These are phyloP conservation scores for Alitta virens DNA, from an alignment of 2,888 invertebrate species.

Conservation along the genomic window DNA sequence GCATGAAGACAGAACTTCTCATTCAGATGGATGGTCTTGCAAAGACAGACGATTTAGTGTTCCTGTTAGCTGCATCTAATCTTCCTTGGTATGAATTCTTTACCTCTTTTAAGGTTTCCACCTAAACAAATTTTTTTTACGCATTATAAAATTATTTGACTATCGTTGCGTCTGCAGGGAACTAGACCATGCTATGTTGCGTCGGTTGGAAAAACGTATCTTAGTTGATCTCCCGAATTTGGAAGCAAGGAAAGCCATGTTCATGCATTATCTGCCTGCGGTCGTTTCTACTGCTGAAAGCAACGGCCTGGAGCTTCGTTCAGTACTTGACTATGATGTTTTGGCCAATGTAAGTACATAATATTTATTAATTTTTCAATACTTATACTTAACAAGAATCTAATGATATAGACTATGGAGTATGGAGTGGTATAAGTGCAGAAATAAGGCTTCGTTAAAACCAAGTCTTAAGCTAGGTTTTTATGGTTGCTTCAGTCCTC, in stretches of 20 bases:
- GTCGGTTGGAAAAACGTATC: slow-evolving; percentile 84
- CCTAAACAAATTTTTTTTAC: no score
- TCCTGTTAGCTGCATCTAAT: slow-evolving; percentile 84
- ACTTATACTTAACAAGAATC: no score
- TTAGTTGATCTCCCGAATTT: slow-evolving; percentile 74
- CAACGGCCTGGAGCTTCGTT: slow-evolving; percentile 55
- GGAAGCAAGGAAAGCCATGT: slow-evolving; percentile 68
- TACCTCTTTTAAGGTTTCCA: no score
- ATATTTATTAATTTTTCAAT: no score
- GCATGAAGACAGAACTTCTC: slow-evolving; percentile 85
- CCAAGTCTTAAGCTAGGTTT: no score
- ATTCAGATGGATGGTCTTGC: slow-evolving; percentile 80
- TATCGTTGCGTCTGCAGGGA: slow-evolving; percentile 68
- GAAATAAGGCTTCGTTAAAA: no score
- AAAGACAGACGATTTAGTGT: slow-evolving; percentile 67
- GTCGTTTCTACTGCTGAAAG: slow-evolving; percentile 52
- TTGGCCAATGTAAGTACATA: slow-evolving; percentile 51
- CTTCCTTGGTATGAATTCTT: slow-evolving; percentile 85
- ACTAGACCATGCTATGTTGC: slow-evolving; percentile 81
- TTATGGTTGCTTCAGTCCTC: no score
- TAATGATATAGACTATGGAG: no score
- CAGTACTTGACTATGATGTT: slow-evolving; percentile 58
- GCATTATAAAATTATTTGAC: not conserved
- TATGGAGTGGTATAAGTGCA: no score
- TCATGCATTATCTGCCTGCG: slow-evolving; percentile 61